Percentiles rank a stretch among this genome's conserved stretches.
phyloP scores from a whole-genome alignment of 2,888 invertebrate genomes.

The Sepioteuthis lessoniana region DNA sequence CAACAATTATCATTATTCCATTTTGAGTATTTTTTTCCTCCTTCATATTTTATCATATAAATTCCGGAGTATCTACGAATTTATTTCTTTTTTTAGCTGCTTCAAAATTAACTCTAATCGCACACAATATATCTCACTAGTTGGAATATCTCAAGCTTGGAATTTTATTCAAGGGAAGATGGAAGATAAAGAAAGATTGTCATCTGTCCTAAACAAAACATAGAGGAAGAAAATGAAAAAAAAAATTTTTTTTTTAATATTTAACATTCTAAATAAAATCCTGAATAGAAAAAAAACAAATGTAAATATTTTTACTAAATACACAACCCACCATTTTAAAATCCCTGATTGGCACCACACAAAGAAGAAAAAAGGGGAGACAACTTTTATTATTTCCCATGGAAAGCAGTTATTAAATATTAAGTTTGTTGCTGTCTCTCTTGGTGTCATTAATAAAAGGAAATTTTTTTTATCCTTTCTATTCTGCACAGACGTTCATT shows the following conservation, averaged over 20 bases:
- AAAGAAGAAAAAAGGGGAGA: background rate
- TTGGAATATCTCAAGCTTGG: background rate
- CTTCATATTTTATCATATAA: background rate
- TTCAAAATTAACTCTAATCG: background rate
- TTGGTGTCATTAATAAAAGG: background rate
- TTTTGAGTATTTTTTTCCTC: background rate
- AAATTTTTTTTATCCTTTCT: background rate
- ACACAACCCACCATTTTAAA: background rate
- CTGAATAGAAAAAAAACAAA: background rate
- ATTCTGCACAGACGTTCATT: background rate
- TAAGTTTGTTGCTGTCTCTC: background rate
- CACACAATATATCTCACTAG: background rate
- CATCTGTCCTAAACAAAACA: too few species aligned
- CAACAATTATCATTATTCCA: background rate
- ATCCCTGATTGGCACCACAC: background rate
- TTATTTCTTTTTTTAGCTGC: background rate
- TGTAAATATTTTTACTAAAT: background rate
- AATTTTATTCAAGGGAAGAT: too few species aligned
- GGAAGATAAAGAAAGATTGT: too few species aligned
- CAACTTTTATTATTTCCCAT: background rate
- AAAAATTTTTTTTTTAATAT: background rate
- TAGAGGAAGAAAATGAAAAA: too few species aligned
- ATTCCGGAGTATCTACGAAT: background rate
- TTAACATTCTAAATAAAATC: background rate
- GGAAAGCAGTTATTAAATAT: background rate